Percentiles rank a stretch among this genome's conserved stretches.
phyloP scores from a whole-genome alignment of 2,113 vertebrate species.

The Sapajus apella region DNA sequence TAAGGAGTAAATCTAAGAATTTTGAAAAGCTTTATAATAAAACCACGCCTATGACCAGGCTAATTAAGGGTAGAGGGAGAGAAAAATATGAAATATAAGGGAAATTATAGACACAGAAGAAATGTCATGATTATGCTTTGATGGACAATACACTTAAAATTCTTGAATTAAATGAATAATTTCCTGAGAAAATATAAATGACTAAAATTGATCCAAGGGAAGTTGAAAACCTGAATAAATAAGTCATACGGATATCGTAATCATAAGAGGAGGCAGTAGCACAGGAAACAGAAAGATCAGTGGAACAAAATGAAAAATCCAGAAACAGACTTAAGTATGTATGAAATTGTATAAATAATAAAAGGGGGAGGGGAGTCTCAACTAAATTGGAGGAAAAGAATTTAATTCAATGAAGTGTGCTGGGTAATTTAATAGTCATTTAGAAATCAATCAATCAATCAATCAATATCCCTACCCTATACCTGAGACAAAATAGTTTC shows the following conservation, averaged over 20 bases:
- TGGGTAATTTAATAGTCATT: background rate
- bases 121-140: background rate
- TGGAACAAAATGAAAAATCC: background rate
- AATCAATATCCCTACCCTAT: background rate
- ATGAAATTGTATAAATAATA: background rate
- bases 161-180: background rate
- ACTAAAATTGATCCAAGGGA: background rate
- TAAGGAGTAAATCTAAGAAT: background rate
- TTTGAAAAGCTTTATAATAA: background rate
- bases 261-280: background rate
- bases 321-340: background rate
- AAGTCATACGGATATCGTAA: background rate
- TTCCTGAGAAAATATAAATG: background rate
- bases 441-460: background rate
- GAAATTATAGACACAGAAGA: background rate
- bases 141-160: background rate
- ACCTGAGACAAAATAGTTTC: background rate
- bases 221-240: background rate
- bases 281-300: background rate
- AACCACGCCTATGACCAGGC: background rate
- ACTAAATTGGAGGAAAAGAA: background rate
- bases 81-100: background rate
- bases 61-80: background rate
- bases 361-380: rapidly evolving
- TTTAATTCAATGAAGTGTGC: background rate